Evolutionary conservation across 1,140 invertebrate genomes (phyloP).

Genomic region (Argopecten irradians): DNA sequence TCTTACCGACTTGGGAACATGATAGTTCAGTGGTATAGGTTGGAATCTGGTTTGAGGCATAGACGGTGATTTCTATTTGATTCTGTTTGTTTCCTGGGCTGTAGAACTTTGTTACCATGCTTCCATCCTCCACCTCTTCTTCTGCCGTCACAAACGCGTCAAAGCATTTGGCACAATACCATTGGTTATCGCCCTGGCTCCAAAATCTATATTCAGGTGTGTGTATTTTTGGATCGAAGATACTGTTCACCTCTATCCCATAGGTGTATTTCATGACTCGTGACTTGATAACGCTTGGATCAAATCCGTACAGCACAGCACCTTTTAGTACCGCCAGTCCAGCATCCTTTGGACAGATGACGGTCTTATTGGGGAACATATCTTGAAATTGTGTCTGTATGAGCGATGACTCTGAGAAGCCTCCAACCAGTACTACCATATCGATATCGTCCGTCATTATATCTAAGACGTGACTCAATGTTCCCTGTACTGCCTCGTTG

Average conservation of each 20-base stretch:
- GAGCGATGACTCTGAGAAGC: conserved; percentile 33
- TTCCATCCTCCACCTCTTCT: not conserved
- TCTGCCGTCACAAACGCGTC: not conserved
- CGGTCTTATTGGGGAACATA: not conserved
- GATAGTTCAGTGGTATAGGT: not conserved
- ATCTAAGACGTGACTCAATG: not conserved
- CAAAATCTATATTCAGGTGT: not conserved
- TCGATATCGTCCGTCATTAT: not conserved
- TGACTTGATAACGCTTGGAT: conserved; percentile 36
- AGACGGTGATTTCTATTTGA: not conserved
- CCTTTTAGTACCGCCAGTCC: conserved; percentile 44
- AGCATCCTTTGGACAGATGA: conserved; percentile 33
- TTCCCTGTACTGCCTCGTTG: not conserved
- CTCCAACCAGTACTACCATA: conserved; percentile 37
- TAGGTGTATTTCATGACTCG: conserved; percentile 38
- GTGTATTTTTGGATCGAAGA: conserved; percentile 30
- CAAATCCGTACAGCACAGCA: conserved; percentile 38
- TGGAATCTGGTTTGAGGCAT: not conserved
- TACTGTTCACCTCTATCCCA: conserved; percentile 8
- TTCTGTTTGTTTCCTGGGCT: not conserved
- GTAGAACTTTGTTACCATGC: not conserved
- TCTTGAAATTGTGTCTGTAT: not conserved
- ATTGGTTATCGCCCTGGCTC: not conserved
- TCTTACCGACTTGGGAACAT: not conserved
- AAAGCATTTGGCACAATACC: not conserved